Evolutionary conservation across 2,113 vertebrate species (phyloP).

Genomic region (Hippocampus mohnikei): DNA sequence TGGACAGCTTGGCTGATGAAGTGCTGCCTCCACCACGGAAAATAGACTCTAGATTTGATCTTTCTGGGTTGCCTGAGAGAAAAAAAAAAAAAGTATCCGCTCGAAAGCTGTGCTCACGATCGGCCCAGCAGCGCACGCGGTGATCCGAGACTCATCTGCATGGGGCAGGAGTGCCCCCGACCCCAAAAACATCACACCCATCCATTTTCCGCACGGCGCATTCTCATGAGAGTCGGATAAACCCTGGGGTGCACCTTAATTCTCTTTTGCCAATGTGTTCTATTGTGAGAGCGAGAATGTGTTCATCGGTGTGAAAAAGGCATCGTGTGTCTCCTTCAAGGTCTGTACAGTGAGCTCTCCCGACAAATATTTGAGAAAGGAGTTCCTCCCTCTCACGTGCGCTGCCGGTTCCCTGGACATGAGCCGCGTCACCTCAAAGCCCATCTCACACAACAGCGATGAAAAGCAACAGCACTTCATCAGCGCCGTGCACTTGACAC

Average conservation of each 20-base stretch:
- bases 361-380: slow-evolving; percentile 68
- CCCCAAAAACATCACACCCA: neutral
- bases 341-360: slow-evolving; percentile 41
- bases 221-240: neutral
- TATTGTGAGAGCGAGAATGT: neutral
- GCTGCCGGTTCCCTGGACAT: neutral
- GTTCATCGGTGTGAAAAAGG: too few species aligned
- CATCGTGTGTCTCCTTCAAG: neutral
- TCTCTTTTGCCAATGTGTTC: neutral
- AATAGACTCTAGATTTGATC: too few species aligned
- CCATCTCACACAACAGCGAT: slow-evolving; percentile 10
- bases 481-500: neutral
- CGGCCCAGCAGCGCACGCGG: too few species aligned
- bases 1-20: too few species aligned
- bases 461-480: neutral
- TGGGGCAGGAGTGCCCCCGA: too few species aligned
- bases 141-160: too few species aligned
- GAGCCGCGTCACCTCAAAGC: neutral
- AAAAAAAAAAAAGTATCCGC: too few species aligned
- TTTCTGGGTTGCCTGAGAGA: too few species aligned
- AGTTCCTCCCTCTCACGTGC: slow-evolving; percentile 13
- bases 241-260: neutral
- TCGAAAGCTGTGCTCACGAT: too few species aligned
- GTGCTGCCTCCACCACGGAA: too few species aligned
- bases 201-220: neutral